Evolutionary conservation across 2,888 invertebrate species (phyloP).

Genomic region (Acleris emargana): DNA sequence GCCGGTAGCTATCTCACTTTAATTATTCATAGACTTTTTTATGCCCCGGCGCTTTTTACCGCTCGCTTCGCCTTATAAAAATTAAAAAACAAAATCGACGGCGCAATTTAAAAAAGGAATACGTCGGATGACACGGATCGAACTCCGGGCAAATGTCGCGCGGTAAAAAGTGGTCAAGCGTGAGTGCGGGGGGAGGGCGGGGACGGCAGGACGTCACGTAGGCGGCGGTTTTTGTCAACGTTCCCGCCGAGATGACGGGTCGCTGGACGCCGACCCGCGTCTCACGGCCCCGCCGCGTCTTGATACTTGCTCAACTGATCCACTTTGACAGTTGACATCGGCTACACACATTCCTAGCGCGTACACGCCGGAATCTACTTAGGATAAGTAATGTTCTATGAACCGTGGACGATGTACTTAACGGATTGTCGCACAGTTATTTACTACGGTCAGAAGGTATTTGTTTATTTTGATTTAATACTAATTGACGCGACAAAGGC

Average conservation of each 20-base stretch:
- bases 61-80: slow-evolving; percentile 74
- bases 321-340: slow-evolving; percentile 10
- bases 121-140: slow-evolving; percentile 84
- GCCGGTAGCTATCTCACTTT: slow-evolving; percentile 81
- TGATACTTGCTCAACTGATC: slow-evolving; percentile 62
- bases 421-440: background rate
- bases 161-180: slow-evolving; percentile 81
- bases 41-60: slow-evolving; percentile 79
- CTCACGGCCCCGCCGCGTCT: slow-evolving; percentile 54
- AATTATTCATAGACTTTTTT: slow-evolving; percentile 84
- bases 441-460: too few species aligned
- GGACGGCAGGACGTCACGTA: slow-evolving; percentile 80
- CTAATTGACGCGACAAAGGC: too few species aligned
- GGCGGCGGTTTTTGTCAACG: slow-evolving; percentile 83
- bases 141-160: slow-evolving; percentile 84
- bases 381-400: background rate
- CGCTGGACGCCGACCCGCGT: slow-evolving; percentile 77
- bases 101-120: slow-evolving; percentile 83
- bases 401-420: background rate
- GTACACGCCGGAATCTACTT: background rate
- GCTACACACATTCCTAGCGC: background rate
- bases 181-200: slow-evolving; percentile 47
- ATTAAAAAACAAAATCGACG: slow-evolving; percentile 79
- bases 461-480: too few species aligned
- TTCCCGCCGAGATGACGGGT: slow-evolving; percentile 83